Evolutionary conservation across 2,797 vertebrate species (phyloP), one percentile per base, ranked within the genome.

Genomic region (Hozukius guyotensis): DNA sequence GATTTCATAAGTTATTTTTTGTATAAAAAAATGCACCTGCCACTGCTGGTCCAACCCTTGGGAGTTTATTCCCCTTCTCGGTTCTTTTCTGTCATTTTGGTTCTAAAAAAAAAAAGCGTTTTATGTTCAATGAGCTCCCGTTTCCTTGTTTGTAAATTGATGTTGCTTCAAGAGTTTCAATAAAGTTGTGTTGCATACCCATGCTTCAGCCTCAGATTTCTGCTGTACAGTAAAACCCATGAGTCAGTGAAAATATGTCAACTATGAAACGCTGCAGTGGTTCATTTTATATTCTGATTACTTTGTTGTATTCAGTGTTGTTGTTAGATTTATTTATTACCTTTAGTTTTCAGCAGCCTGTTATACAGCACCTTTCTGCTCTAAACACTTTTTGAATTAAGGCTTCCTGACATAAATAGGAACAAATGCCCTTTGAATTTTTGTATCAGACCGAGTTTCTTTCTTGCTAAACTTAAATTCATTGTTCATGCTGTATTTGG

Each of bases 111-210:
- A 84, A 72, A 52, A 67, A 52, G 16, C 9, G 27, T 87, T 93
- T 94, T 94, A 89, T 92, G 94, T 94, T 92, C 86, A 87, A 91
- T 83, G 82, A 94, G 77, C 90, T 95, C 94, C 93, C 88, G 60
- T 87, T 89, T 93, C 87, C 91, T 95, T 91, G 94, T 96, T 93
- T 96, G 90, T 95, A 94, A 96, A 94, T 95, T 94, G 93, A 94
- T 96, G 88, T 96, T 94, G 93, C 96, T 96, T 94, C 94, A 94
- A 94, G 85, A 95, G 92, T 96, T 97, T 96, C 95, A 96, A 95
- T 96, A 95, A 95, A 97, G 94, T 95, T 95, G 96, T 96, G 95
- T 95, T 96, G 94, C 94, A 90, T 95, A 91, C 90, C 84, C 57
- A 66, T 83, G 91, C 32, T 84, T 90, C 85, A 27, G 64, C n/a